Conservation (phyloP, 2,888 invertebrate species). For the Hemistola chrysoprasaria region DNA sequence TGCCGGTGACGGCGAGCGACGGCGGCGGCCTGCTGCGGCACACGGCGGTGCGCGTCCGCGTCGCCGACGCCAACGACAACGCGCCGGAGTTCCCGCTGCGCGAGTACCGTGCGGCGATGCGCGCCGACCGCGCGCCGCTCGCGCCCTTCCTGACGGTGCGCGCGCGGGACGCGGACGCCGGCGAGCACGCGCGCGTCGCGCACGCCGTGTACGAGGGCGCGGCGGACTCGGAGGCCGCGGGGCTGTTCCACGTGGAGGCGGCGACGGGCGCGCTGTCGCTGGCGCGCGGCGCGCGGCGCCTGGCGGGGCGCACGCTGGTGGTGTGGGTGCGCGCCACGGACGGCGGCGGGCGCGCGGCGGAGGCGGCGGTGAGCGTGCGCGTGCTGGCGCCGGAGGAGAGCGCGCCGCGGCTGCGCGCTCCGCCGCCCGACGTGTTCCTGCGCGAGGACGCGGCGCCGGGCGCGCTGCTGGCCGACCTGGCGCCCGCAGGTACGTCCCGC, state of each 20-base stretch:
- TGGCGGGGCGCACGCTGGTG: constrained; percentile 91
- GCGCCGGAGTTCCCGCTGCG: constrained; percentile 88
- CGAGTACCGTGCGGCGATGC: constrained; percentile 89
- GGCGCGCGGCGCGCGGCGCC: constrained; percentile 81
- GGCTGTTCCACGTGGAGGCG: constrained; percentile 88
- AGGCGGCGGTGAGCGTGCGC: constrained; percentile 91
- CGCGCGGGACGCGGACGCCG: constrained; percentile 91
- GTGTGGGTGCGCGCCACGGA: constrained; percentile 95
- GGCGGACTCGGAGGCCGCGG: constrained; percentile 75
- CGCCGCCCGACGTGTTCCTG: constrained; percentile 89
- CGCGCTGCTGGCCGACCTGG: constrained; percentile 58
- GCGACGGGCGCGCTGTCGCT: constrained; percentile 88
- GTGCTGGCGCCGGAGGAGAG: constrained; percentile 87
- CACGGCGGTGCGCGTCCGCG: constrained; percentile 88
- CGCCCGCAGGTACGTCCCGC: constrained; percentile 12
- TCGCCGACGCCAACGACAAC: constrained; percentile 93
- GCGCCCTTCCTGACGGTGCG: constrained; percentile 59
- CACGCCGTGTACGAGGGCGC: constrained; percentile 89
- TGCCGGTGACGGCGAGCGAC: constrained; percentile 92
- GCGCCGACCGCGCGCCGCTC: constrained; percentile 63
- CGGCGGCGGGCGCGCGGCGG: constrained; percentile 89
- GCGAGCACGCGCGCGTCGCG: constrained; percentile 85
- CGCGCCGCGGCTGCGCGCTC: constrained; percentile 89
- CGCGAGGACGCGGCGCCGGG: constrained; percentile 86
- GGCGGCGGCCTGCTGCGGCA: constrained; percentile 90